phyloP scores from a whole-genome alignment of 2,888 invertebrate species.

The Eudasyphora cyanicolor region DNA sequence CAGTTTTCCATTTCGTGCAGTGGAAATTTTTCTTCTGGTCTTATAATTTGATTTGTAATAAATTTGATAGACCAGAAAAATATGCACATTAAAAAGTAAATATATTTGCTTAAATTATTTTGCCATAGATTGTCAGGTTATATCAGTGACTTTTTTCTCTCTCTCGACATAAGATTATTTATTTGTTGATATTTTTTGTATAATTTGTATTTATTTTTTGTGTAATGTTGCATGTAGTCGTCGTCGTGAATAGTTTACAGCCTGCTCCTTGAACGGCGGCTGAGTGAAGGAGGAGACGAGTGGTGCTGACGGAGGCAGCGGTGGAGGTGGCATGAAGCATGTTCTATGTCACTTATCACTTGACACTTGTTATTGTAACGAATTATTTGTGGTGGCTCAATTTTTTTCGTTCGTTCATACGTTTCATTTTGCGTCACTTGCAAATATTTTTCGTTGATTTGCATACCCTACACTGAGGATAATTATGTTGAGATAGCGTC shows the following conservation, averaged over 20 bases:
- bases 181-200: neutral
- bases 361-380: slow-evolving; percentile 73
- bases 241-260: slow-evolving; percentile 30
- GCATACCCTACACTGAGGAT: neutral
- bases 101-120: slow-evolving; percentile 10
- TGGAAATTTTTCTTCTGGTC: neutral
- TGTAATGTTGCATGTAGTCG: slow-evolving; percentile 1
- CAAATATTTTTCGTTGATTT: slow-evolving; percentile 56
- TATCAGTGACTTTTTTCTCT: neutral
- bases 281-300: neutral
- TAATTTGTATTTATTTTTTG: slow-evolving; percentile 1
- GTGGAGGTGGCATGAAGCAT: slow-evolving; percentile 69
- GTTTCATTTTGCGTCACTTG: slow-evolving; percentile 57
- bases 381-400: slow-evolving; percentile 64
- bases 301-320: slow-evolving; percentile 12
- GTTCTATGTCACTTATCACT: slow-evolving; percentile 78
- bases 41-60: slow-evolving; percentile 13
- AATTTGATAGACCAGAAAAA: neutral
- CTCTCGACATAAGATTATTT: neutral
- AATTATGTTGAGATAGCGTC: too few species aligned
- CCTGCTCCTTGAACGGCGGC: neutral
- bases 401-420: slow-evolving; percentile 53
- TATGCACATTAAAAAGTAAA: neutral
- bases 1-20: neutral
- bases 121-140: neutral